These are phyloP conservation scores for Coccyzus lansbergi DNA, from an alignment of 2,797 vertebrate genomes.

Conservation along the genomic window DNA sequence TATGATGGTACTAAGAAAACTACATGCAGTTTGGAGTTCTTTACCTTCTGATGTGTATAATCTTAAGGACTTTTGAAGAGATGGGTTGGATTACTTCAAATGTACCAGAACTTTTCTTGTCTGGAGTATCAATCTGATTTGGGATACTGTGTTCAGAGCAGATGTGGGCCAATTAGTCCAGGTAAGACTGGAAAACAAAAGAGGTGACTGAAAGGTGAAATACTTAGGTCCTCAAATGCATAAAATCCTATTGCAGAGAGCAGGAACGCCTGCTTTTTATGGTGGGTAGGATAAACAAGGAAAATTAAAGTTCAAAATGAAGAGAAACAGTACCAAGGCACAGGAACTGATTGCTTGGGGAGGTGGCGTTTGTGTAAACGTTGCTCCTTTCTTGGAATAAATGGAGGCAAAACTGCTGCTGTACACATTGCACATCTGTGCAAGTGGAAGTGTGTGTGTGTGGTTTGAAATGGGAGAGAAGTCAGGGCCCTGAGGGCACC, in stretches of 20 bases:
- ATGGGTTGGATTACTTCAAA: neutral
- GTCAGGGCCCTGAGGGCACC: neutral
- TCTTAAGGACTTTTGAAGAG: neutral
- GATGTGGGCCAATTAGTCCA: neutral
- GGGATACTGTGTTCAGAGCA: neutral
- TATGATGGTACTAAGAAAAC: neutral
- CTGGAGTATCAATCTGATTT: neutral
- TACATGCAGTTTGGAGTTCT: neutral
- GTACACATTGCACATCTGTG: rapidly evolving
- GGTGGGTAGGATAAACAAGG: neutral
- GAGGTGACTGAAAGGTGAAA: neutral
- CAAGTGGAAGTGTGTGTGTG: too few species aligned
- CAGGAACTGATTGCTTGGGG: neutral
- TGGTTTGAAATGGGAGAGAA: neutral
- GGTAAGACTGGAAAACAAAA: neutral
- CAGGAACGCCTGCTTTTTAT: neutral
- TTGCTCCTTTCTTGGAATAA: neutral
- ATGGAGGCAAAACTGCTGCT: neutral
- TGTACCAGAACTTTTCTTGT: neutral
- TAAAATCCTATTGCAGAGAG: neutral
- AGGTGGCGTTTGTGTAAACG: neutral
- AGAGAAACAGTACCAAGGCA: too few species aligned
- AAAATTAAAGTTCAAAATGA: neutral
- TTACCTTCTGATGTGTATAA: neutral
- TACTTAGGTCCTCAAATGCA: neutral